Evolutionary conservation across 1,140 invertebrate species (phyloP).

Genomic region (Sitophilus oryzae): DNA sequence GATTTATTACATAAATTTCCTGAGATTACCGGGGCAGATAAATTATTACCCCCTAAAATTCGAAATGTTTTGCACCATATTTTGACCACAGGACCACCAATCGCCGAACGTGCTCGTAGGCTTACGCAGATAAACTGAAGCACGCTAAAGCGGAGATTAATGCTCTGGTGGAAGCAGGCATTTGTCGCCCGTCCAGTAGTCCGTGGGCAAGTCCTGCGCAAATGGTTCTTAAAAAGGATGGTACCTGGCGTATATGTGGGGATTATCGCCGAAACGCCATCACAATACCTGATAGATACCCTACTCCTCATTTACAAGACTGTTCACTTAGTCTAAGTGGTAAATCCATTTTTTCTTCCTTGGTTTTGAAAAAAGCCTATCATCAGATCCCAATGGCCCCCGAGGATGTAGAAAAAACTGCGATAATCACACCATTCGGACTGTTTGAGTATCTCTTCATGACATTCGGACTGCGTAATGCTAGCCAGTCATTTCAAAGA

Average conservation of each 20-base stretch:
- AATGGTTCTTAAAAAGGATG: slow-evolving; percentile 42
- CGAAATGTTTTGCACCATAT: slow-evolving; percentile 20
- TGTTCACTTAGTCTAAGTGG: slow-evolving; percentile 36
- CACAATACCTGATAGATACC: slow-evolving; percentile 38
- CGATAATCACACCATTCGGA: slow-evolving; percentile 21
- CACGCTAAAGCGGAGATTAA: too few species aligned
- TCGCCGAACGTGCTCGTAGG: slow-evolving; percentile 32
- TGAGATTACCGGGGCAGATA: not conserved
- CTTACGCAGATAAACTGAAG: too few species aligned
- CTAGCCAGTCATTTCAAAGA: slow-evolving; percentile 30
- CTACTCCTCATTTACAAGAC: slow-evolving; percentile 33
- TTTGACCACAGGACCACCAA: slow-evolving; percentile 36
- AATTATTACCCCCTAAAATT: not conserved
- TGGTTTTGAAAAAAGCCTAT: slow-evolving; percentile 43
- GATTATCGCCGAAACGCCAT: slow-evolving; percentile 46
- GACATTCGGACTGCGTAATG: slow-evolving; percentile 24
- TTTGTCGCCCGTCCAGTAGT: too few species aligned
- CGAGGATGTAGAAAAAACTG: slow-evolving; percentile 29
- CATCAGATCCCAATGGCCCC: slow-evolving; percentile 40
- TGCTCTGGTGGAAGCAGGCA: too few species aligned
- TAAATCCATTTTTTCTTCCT: slow-evolving; percentile 41
- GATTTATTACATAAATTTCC: too few species aligned
- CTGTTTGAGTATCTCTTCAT: slow-evolving; percentile 29
- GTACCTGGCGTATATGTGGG: slow-evolving; percentile 39
- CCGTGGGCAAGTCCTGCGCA: slow-evolving; percentile 41